Evolutionary conservation across 2,797 vertebrate genomes (phyloP), one percentile per base, ranked within the genome.

Genomic region (Petrocephalus sullivani): DNA sequence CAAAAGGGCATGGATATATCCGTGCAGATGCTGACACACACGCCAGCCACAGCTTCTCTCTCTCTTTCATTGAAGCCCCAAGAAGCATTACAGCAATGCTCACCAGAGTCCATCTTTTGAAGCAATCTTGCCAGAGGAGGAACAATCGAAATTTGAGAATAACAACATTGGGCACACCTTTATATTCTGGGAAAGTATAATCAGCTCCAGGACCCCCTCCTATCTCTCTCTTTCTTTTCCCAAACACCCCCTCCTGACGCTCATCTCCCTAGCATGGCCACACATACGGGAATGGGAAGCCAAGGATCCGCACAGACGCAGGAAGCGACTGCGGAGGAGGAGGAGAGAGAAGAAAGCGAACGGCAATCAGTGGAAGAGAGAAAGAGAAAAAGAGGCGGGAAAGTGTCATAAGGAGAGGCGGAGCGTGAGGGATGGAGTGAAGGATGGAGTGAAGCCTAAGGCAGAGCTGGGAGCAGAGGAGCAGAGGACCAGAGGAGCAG

Each of bases 111-210:
- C 84, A 54, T 60, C 1, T 1, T 56, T 57, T 28, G 12, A 58
- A 60, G 33, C 33, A 16, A 19, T 88, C 41, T 46, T 37, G 61
- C 33, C 61, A 61, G 60, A n/a, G 67, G 82, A 41, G 53, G 83
- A 64, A 58, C 61, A 46, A 84, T 41, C 10, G 41, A 82, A 75
- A 75, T 78, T 89, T 57, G 85, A 84, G 5, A 85, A 88, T 75
- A 89, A 53, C 82, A 87, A 88, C 37, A 86, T 6, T 84, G 33
- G 64, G 41, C 21, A 12, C 6, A 10, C 57, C 56, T 8, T 81
- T 41, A 61, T 1, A 49, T 51, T 53, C 19, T 84, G 6, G 49
- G 19, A 28, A 4, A n/a, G 6, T 19, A 23, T 2, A 54, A 4
- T 1, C 37, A 85, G 87, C 58, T n/a, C 57, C 57, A 10, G 64